Conservation (phyloP, 2,888 invertebrate species). For the Eugnorisma glareosa region DNA sequence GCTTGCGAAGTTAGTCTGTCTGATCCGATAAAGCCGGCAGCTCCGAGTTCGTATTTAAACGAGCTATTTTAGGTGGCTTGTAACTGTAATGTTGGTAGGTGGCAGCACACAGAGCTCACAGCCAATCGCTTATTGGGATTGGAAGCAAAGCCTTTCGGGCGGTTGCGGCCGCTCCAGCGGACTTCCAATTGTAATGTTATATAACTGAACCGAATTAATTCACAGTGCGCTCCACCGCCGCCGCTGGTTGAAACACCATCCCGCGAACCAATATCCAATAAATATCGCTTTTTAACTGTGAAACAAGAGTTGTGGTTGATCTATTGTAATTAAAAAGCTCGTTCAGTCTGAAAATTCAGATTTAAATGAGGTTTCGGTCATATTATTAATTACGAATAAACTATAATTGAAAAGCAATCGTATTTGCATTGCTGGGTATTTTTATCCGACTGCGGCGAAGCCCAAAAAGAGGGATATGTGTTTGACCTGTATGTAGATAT, state of each 20-base stretch:
- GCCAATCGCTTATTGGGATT: constrained; percentile 83
- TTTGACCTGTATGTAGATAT: too few species aligned
- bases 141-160: constrained; percentile 77
- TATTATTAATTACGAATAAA: constrained; percentile 66
- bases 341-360: constrained; percentile 64
- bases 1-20: constrained; percentile 75
- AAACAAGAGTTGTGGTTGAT: constrained; percentile 74
- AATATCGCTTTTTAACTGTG: constrained; percentile 78
- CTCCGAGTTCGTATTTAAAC: constrained; percentile 77
- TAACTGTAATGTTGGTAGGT: constrained; percentile 67
- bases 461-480: too few species aligned
- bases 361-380: constrained; percentile 68
- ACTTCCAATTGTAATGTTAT: constrained; percentile 82
- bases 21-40: constrained; percentile 81
- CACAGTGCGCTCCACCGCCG: constrained; percentile 59
- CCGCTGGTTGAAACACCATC: constrained; percentile 75
- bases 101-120: constrained; percentile 68
- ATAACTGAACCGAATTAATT: constrained; percentile 81
- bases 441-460: neutral
- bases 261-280: constrained; percentile 75
- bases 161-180: constrained; percentile 66
- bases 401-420: constrained; percentile 60
- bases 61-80: constrained; percentile 77
- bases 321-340: constrained; percentile 80
- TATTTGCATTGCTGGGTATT: constrained; percentile 44